Conservation (phyloP, 2,797 vertebrate species). For the Chelon auratus region DNA sequence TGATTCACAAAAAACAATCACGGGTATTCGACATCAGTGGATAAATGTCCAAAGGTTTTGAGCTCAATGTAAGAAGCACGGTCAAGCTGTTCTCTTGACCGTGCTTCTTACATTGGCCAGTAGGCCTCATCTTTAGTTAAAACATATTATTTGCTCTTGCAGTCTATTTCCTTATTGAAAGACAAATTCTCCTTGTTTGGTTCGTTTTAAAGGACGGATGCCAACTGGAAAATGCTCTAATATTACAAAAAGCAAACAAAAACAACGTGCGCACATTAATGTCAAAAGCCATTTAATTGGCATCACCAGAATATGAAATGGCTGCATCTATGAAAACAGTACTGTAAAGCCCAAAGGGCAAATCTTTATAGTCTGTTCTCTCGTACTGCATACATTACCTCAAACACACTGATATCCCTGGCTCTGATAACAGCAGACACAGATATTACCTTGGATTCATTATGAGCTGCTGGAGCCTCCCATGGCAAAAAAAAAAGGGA, state of each 20-base stretch:
- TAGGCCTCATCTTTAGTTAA: not conserved
- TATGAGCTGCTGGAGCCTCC: slow-evolving; percentile 45
- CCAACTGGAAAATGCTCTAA: not conserved
- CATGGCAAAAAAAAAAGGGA: slow-evolving; percentile 35
- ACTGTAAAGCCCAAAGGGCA: slow-evolving; percentile 35
- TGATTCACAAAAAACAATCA: slow-evolving; percentile 36
- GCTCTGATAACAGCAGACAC: slow-evolving; percentile 56
- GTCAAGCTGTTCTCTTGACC: too few species aligned
- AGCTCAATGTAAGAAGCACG: not conserved
- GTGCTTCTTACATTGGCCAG: too few species aligned
- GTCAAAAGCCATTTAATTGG: slow-evolving; percentile 18
- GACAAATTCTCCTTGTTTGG: not conserved
- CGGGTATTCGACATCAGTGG: slow-evolving; percentile 18
- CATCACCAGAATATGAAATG: slow-evolving; percentile 25
- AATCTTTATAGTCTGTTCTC: slow-evolving; percentile 45
- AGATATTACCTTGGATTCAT: slow-evolving; percentile 69
- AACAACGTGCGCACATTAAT: slow-evolving; percentile 1
- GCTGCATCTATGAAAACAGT: slow-evolving; percentile 19
- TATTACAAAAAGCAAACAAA: not conserved
- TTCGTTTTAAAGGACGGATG: slow-evolving; percentile 4
- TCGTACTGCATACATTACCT: slow-evolving; percentile 38
- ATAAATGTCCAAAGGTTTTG: slow-evolving; percentile 1
- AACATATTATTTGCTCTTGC: not conserved
- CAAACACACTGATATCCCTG: slow-evolving; percentile 44
- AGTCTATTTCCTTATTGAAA: not conserved